These are phyloP conservation scores for Pentalonia nigronervosa DNA, from an alignment of 1,140 invertebrate species.

Conservation along the genomic window DNA sequence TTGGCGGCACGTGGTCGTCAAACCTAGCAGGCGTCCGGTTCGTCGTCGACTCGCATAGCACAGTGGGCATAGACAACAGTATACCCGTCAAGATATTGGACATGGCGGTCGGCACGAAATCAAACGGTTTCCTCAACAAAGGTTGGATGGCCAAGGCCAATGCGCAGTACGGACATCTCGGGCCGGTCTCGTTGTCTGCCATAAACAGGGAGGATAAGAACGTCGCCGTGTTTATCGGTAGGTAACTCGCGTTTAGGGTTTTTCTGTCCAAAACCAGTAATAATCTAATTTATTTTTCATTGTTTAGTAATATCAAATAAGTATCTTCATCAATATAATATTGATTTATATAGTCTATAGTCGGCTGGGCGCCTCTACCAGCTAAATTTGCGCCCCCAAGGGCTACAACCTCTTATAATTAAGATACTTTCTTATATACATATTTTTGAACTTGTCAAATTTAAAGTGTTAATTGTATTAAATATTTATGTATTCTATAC, in stretches of 20 bases:
- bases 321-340: too few species aligned
- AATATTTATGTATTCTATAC: background rate
- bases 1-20: conserved; percentile 44
- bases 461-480: background rate
- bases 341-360: too few species aligned
- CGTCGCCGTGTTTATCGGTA: conserved; percentile 38
- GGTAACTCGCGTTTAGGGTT: background rate
- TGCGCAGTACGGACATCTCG: background rate
- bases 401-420: background rate
- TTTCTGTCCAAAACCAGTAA: background rate
- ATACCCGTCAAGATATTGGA: conserved; percentile 30
- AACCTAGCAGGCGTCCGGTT: conserved; percentile 30
- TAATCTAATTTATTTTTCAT: too few species aligned
- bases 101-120: background rate
- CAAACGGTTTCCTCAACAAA: conserved; percentile 4
- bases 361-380: too few species aligned
- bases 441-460: background rate
- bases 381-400: too few species aligned
- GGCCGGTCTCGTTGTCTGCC: conserved; percentile 3
- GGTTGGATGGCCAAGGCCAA: conserved; percentile 44
- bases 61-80: conserved; percentile 37
- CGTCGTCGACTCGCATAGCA: background rate
- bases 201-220: background rate
- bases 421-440: background rate
- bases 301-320: background rate